A percentile compares a stretch with the other conserved stretches of the same genome.
These are phyloP conservation scores for Calliphora vicina DNA, from an alignment of 1,140 invertebrate species.

Conservation along the genomic window DNA sequence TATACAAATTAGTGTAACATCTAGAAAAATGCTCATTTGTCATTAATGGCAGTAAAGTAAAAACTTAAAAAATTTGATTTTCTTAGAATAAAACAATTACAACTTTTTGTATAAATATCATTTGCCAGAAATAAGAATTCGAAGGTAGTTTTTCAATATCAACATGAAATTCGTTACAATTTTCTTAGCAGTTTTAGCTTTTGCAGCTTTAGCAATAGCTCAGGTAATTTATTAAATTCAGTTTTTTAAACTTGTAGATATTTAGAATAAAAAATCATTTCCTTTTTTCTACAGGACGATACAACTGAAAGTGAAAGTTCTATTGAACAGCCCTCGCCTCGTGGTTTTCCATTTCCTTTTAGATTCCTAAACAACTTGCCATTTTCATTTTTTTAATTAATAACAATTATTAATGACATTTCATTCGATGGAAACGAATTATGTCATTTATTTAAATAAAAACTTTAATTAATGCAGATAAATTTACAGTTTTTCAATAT, in stretches of 20 bases:
- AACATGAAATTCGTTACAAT: neutral
- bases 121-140: neutral
- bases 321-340: too few species aligned
- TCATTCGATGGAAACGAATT: too few species aligned
- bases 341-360: too few species aligned
- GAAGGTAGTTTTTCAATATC: neutral
- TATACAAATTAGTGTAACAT: too few species aligned
- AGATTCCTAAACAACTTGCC: too few species aligned
- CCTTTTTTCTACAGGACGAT: neutral
- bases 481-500: too few species aligned
- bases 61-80: neutral
- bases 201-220: neutral
- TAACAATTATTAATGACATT: too few species aligned
- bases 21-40: too few species aligned
- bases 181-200: neutral
- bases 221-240: neutral
- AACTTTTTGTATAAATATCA: neutral
- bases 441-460: too few species aligned
- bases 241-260: too few species aligned
- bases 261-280: neutral
- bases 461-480: too few species aligned
- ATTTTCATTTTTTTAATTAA: too few species aligned
- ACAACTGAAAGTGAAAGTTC: neutral
- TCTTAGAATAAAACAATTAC: neutral
- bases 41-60: neutral